Evolutionary conservation across 1,140 invertebrate species (phyloP).

Genomic region (Acarapis woodi): DNA sequence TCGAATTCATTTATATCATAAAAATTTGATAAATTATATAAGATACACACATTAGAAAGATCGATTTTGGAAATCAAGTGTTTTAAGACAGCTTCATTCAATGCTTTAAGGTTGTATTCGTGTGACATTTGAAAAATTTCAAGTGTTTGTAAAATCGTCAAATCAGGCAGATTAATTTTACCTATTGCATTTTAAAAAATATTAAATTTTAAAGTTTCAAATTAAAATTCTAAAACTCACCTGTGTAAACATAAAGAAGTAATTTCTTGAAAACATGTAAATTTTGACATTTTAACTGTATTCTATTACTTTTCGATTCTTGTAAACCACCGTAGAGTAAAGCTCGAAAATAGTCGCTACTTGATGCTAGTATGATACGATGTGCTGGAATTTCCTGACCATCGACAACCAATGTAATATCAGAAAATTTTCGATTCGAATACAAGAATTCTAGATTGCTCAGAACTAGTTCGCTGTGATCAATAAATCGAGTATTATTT

Average conservation of each 20-base stretch:
- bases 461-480: conserved; percentile 27
- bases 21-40: conserved; percentile 59
- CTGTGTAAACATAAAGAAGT: conserved; percentile 81
- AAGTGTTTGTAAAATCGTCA: conserved; percentile 26
- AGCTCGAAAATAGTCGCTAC: conserved; percentile 76
- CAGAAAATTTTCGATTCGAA: conserved; percentile 58
- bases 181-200: conserved; percentile 39
- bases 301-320: conserved; percentile 49
- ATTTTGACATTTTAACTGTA: conserved; percentile 54
- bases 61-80: conserved; percentile 62
- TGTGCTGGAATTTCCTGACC: conserved; percentile 50
- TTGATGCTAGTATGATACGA: conserved; percentile 59
- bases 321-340: conserved; percentile 66
- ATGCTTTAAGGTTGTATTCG: conserved; percentile 72
- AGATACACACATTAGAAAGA: conserved; percentile 61
- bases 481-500: no score
- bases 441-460: conserved; percentile 51
- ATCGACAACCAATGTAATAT: conserved; percentile 63
- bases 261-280: conserved; percentile 60
- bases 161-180: no score
- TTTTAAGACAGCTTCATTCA: conserved; percentile 68
- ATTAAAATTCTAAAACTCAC: conserved; percentile 60
- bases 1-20: conserved; percentile 32
- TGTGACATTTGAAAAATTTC: conserved; percentile 66
- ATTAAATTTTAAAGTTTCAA: no score